Evolutionary conservation across 2,888 invertebrate genomes (phyloP).

Genomic region (Spodoptera exigua): DNA sequence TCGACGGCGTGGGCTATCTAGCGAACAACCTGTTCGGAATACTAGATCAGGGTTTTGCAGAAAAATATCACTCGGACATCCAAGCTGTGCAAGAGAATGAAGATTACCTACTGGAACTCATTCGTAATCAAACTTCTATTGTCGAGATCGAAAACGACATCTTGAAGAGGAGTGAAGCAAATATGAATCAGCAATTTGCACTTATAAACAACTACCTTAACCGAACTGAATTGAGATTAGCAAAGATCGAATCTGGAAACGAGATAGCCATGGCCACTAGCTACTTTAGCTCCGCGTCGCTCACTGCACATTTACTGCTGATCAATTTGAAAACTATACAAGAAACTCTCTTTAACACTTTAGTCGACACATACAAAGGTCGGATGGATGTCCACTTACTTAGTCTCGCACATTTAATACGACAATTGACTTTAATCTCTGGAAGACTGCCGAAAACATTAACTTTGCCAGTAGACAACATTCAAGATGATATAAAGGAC

Average conservation of each 20-base stretch:
- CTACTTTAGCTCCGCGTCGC: slow-evolving; percentile 15
- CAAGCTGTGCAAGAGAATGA: slow-evolving; percentile 8
- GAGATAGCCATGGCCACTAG: slow-evolving; percentile 9
- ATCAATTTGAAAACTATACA: slow-evolving; percentile 12
- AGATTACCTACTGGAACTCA: slow-evolving; percentile 13
- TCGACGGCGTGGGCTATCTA: slow-evolving; percentile 12
- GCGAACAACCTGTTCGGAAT: slow-evolving; percentile 17
- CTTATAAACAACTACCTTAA: slow-evolving; percentile 10
- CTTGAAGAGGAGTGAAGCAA: slow-evolving; percentile 6
- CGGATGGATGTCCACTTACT: slow-evolving; percentile 17
- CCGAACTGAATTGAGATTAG: slow-evolving; percentile 3
- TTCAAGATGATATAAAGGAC: slow-evolving; percentile 7
- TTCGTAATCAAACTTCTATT: slow-evolving; percentile 16
- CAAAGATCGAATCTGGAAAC: slow-evolving; percentile 1
- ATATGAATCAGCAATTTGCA: slow-evolving; percentile 3
- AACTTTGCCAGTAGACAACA: slow-evolving; percentile 6
- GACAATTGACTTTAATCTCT: slow-evolving; percentile 7
- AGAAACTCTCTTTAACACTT: slow-evolving; percentile 12
- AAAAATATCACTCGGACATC: slow-evolving; percentile 13
- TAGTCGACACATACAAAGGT: slow-evolving; percentile 14
- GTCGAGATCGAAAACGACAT: slow-evolving; percentile 13
- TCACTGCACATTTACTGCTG: slow-evolving; percentile 7
- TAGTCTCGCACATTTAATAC: slow-evolving; percentile 6
- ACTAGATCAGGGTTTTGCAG: slow-evolving; percentile 18
- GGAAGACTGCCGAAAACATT: slow-evolving; percentile 11